phyloP scores from a whole-genome alignment of 1,140 invertebrate species.

The Atta cephalotes region DNA sequence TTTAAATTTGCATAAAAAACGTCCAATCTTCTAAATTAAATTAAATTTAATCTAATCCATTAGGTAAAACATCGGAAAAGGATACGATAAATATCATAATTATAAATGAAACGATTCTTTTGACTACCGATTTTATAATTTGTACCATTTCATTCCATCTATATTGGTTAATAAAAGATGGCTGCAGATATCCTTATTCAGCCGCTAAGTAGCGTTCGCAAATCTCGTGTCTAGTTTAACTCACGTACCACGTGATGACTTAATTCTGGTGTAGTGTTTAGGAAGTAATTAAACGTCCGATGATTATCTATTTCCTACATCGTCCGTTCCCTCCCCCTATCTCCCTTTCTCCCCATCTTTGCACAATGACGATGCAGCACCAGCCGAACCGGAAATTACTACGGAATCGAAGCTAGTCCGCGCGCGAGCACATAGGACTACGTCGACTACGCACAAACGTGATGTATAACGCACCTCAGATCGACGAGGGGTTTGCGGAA shows the following conservation, averaged over 20 bases:
- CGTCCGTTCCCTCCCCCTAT: neutral
- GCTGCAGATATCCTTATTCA: neutral
- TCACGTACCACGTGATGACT: slow-evolving; percentile 54
- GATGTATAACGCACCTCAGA: slow-evolving; percentile 33
- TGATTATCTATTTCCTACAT: slow-evolving; percentile 72
- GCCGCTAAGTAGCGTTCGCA: slow-evolving; percentile 9
- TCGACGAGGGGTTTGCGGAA: slow-evolving; percentile 5
- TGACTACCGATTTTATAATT: neutral
- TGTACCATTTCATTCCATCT: neutral
- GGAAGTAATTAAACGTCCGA: slow-evolving; percentile 78
- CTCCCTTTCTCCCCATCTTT: slow-evolving; percentile 36
- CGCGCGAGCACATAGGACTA: slow-evolving; percentile 29
- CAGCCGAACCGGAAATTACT: slow-evolving; percentile 75
- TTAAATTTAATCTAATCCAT: neutral
- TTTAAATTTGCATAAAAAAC: too few relatives aligned
- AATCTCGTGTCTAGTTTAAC: neutral
- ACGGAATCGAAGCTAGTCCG: slow-evolving; percentile 70
- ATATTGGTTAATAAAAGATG: neutral
- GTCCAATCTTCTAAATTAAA: too few relatives aligned
- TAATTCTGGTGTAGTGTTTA: slow-evolving; percentile 66
- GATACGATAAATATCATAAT: neutral
- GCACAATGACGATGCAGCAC: slow-evolving; percentile 72
- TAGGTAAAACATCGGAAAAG: neutral
- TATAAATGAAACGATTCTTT: neutral
- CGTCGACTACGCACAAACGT: slow-evolving; percentile 47